A percentile compares a stretch with the other conserved stretches of the same genome.
phyloP scores from a whole-genome alignment of 2,113 vertebrate species.

The Abramis brama region DNA sequence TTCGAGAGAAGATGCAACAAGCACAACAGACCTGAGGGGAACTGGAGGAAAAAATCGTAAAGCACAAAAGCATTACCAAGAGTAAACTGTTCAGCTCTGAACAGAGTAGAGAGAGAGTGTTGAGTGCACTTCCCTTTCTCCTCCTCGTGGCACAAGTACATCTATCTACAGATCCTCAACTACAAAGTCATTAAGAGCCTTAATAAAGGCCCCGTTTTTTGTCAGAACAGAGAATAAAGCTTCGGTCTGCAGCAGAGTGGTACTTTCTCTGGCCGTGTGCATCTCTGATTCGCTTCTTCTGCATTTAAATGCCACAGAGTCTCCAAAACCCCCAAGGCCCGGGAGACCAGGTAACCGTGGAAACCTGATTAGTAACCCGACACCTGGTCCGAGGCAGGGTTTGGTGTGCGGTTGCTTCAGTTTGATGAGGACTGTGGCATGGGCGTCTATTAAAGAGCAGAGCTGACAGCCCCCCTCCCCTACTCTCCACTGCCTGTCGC shows the following conservation, averaged over 20 bases:
- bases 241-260: background rate
- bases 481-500: conserved; percentile 42
- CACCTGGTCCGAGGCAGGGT: conserved; percentile 47
- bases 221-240: conserved; percentile 38
- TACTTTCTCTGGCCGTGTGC: conserved; percentile 33
- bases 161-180: conserved; percentile 22
- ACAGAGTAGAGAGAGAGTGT: conserved; percentile 11
- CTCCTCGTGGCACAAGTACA: conserved; percentile 8
- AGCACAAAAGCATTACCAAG: conserved; percentile 16
- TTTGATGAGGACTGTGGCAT: conserved; percentile 47
- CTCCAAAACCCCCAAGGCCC: conserved; percentile 17
- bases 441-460: conserved; percentile 57
- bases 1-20: background rate
- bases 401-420: conserved; percentile 50
- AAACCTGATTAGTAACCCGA: conserved; percentile 58
- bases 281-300: conserved; percentile 39
- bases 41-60: background rate
- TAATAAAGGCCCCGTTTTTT: conserved; percentile 38
- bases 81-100: conserved; percentile 15
- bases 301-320: conserved; percentile 51
- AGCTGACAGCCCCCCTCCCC: conserved; percentile 49
- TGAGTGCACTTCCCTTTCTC: conserved; percentile 28
- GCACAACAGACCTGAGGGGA: background rate
- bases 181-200: conserved; percentile 23
- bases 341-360: conserved; percentile 55